phyloP scores from a whole-genome alignment of 2,888 invertebrate genomes.

The Apomyelois bistriatella region DNA sequence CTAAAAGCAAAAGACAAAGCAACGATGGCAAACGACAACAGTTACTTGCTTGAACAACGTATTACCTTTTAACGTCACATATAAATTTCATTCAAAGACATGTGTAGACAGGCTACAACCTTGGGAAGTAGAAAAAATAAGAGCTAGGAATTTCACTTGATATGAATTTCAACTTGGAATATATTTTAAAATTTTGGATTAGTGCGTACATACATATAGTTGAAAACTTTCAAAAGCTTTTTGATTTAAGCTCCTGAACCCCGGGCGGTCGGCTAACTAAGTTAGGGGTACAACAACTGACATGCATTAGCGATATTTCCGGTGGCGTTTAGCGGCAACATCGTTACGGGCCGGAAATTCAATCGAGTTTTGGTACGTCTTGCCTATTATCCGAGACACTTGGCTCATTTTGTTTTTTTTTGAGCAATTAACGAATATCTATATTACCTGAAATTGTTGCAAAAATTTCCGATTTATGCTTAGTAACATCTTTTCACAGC shows the following conservation, averaged over 20 bases:
- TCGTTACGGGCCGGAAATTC: constrained; percentile 74
- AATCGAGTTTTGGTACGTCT: constrained; percentile 58
- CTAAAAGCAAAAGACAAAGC: too few species aligned
- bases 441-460: too few species aligned
- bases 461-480: too few species aligned
- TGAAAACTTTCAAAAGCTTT: constrained; percentile 17
- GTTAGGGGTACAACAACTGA: constrained; percentile 71
- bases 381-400: constrained; percentile 33
- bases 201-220: neutral
- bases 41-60: too few species aligned
- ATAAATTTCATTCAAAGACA: too few species aligned
- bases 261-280: constrained; percentile 38
- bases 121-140: too few species aligned
- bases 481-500: too few species aligned
- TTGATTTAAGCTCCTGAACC: constrained; percentile 19
- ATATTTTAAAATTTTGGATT: neutral
- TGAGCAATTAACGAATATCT: neutral
- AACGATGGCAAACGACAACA: too few species aligned
- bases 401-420: constrained; percentile 15
- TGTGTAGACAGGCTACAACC: too few species aligned
- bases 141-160: too few species aligned
- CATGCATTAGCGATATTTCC: constrained; percentile 76
- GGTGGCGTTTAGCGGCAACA: constrained; percentile 54
- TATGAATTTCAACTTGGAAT: too few species aligned
- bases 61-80: too few species aligned